Evolutionary conservation across 2,888 invertebrate species (phyloP).

Genomic region (Drosophila aldrichi): DNA sequence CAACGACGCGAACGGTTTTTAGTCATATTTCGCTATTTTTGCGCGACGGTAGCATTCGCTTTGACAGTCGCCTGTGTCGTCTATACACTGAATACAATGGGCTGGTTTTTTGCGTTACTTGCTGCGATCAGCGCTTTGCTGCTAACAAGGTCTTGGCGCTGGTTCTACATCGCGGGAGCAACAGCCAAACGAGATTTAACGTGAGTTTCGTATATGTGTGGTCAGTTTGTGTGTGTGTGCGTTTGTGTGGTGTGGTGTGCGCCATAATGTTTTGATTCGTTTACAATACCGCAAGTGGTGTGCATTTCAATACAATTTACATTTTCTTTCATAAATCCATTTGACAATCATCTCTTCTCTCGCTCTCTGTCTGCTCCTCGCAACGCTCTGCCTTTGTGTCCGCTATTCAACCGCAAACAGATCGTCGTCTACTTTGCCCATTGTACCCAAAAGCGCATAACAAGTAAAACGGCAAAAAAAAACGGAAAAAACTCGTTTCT

Average conservation of each 20-base stretch:
- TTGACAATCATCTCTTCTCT: conserved; percentile 38
- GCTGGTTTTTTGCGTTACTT: conserved; percentile 88
- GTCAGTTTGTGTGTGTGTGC: background rate
- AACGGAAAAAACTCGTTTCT: conserved; percentile 67
- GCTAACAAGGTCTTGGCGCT: conserved; percentile 90
- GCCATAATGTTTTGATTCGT: conserved; percentile 53
- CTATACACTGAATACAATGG: conserved; percentile 84
- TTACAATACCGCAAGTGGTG: conserved; percentile 76
- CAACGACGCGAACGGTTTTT: conserved; percentile 69
- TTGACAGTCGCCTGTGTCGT: conserved; percentile 86
- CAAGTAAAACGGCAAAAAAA: conserved; percentile 27
- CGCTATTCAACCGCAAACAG: conserved; percentile 40
- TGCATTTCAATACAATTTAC: conserved; percentile 74
- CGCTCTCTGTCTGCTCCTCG: conserved; percentile 1
- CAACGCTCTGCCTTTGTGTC: background rate
- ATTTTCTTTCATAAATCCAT: conserved; percentile 68
- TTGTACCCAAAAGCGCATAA: conserved; percentile 46
- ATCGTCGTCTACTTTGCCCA: conserved; percentile 51
- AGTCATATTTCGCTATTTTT: conserved; percentile 73
- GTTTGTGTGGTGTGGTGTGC: background rate
- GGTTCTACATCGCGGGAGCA: conserved; percentile 90
- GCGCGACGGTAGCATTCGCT: conserved; percentile 86
- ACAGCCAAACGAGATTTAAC: conserved; percentile 90
- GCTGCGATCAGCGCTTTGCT: conserved; percentile 89
- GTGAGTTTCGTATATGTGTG: conserved; percentile 69